Evolutionary conservation across 2,797 vertebrate genomes (phyloP), one percentile per base, ranked within the genome.

Genomic region (Kryptolebias ocellatus): DNA sequence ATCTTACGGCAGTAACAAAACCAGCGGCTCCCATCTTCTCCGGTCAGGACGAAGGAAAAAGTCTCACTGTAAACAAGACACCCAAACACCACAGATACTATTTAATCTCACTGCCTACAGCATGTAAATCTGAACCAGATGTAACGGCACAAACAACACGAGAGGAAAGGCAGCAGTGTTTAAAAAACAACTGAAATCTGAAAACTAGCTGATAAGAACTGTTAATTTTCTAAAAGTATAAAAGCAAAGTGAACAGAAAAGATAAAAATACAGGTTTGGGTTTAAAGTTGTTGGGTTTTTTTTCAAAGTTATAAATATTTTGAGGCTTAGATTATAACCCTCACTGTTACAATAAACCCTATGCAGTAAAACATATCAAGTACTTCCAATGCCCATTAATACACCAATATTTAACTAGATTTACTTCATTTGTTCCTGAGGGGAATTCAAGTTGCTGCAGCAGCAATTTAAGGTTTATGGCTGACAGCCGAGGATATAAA

Each of bases 1-100:
- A 99, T 96, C 90, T 98, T 99, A 78, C 95, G 96, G 92, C 98
- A 99, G 87, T 99, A 99, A 71, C 98, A 97, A 86, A 99, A 99
- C 95, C 97, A 97, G 71, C 98, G 96, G 83, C 96, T 97, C 67
- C 97, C 98, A 24, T 99, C 98, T 87, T 99, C 98, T 42, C 96
- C 96, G 4, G 97, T 99, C 85, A 99, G 89, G 59, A 99, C 96
- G 14, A 99, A 99, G 60, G 98, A 99, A 90, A 99, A 99, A 0
- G 96, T 99, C 94, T 99, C 97, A 76, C 98, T 99, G 89, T 10
- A 83, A 89, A 79, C 10, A 54, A 47, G 47, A 29, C 3, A 27
- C 29, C 1, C 50, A 59, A 15, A 74, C 49, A 66, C 11, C 61
- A 17, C 20, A 53, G 5, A 56, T 10, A 45, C 29, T 49, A 10